Conservation (phyloP, 2,113 vertebrate species). For the Podarcis raffonei region DNA sequence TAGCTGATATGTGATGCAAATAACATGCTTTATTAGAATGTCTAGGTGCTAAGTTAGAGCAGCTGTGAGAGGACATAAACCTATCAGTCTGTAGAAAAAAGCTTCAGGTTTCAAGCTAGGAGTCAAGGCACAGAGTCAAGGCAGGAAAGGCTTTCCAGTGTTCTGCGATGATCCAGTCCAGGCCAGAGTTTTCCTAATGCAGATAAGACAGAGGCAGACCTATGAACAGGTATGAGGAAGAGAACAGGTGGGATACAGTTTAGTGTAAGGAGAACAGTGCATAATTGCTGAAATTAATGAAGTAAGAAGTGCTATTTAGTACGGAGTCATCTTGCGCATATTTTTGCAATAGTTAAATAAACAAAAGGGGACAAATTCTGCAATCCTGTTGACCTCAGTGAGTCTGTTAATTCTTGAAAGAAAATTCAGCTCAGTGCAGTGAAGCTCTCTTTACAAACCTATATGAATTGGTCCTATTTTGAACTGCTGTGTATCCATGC, state of each 20-base stretch:
- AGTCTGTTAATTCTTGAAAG: neutral
- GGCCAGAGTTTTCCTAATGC: slow-evolving; percentile 76
- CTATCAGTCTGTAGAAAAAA: slow-evolving; percentile 75
- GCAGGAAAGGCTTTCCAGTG: slow-evolving; percentile 80
- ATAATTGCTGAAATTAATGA: slow-evolving; percentile 57
- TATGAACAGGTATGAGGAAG: slow-evolving; percentile 76
- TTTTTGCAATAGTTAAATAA: neutral
- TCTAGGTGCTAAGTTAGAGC: slow-evolving; percentile 85
- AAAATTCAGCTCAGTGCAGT: neutral
- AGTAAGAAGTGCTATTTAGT: slow-evolving; percentile 9
- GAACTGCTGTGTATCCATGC: accelerated
- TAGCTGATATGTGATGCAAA: slow-evolving; percentile 66
- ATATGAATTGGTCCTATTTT: neutral
- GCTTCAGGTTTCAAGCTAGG: slow-evolving; percentile 79
- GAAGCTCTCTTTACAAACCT: slow-evolving; percentile 15
- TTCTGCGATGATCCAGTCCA: slow-evolving; percentile 72
- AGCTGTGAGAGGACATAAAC: slow-evolving; percentile 77
- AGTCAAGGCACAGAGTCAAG: slow-evolving; percentile 73
- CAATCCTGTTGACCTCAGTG: neutral
- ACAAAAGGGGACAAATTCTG: slow-evolving; percentile 28
- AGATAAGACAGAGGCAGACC: slow-evolving; percentile 80
- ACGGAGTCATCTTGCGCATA: neutral
- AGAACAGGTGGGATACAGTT: slow-evolving; percentile 73
- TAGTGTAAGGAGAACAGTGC: slow-evolving; percentile 67
- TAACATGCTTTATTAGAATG: slow-evolving; percentile 78